Evolutionary conservation across 2,113 vertebrate genomes (phyloP), one percentile per base, ranked within the genome.

Genomic region (Plectropomus leopardus): DNA sequence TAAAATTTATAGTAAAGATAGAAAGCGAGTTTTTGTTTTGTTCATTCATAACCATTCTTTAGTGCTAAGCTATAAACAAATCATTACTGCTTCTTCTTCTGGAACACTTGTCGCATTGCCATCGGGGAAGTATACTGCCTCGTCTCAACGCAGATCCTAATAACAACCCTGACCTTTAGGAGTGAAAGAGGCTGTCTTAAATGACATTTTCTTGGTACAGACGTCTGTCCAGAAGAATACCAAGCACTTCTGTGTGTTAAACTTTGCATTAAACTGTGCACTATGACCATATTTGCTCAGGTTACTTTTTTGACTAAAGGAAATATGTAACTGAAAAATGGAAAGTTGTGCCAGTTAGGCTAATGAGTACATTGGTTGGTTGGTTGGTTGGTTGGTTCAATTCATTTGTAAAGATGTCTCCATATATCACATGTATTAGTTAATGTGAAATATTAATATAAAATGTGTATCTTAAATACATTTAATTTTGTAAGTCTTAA

Each of bases 101-200:
- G 40, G 59, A 70, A 0, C 59, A 64, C 48, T 61, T 42, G 34
- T 44, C 19, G 2, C 42, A 48, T 26, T 24, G 48, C 54, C 36
- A 11, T 10, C 26, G 8, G 32, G 54, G 9, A 45, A 28, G 15
- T 68, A 13, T 21, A 14, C 8, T 1, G 28, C 23, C 9, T 64
- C 44, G 14, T 71, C 36, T 23, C 28, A 3, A 30, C 24, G 47
- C 8, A 78, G 47, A 82, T 61, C 28, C 26, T 4, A 23, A 10
- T 30, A 57, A 30, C 21, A 24, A 26, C 3, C 28, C n/a, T 79
- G 76, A 87, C 74, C 67, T 82, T 82, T 63, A 68, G 5, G 30
- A 47, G 57, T 51, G 15, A 84, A 60, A 26, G 40, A 24, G 28
- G 21, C 73, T 14, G 28, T 53, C 48, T 78, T 61, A 44, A 81